Evolutionary conservation across 2,113 vertebrate species (phyloP), one percentile per base, ranked within the genome.

Genomic region (Apistogramma diplotaenia): DNA sequence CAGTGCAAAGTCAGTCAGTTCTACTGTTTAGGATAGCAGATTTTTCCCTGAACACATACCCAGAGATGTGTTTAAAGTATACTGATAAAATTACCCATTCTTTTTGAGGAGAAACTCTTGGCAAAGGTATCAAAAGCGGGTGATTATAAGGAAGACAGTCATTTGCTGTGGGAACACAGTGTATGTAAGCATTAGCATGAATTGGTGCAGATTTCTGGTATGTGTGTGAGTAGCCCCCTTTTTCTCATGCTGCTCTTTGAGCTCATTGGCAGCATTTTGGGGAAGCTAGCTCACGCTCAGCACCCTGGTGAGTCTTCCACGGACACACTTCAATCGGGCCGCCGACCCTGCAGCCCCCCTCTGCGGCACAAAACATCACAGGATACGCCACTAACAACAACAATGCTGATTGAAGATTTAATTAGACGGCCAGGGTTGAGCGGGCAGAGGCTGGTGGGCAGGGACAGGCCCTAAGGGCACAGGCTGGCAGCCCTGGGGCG

Each of bases 341-440:
- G 92, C 88, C 25, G 60, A 83, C 91, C 92, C 86, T 86, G 59
- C 82, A 35, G 80, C 89, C 89, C 92, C 92, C 83, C 72, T 82
- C 85, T 79, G 89, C 84, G 91, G 82, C 74, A 75, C 82, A 29
- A 73, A 75, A 92, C 93, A 93, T 92, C 89, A 93, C 89, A 91
- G 91, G 89, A 87, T 81, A 81, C 82, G 86, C 89, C 90, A 85
- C 87, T 90, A 90, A 93, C 91, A 87, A 93, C 90, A 90, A 91
- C 88, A 89, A 90, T 87, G 89, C 92, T 82, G 91, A 93, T 92
- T 93, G 91, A 94, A 90, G 87, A 90, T 92, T 94, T 94, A 94
- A 94, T 95, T 94, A 93, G 93, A 93, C 83, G 87, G 77, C 91
- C 89, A 85, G 91, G 85, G 87, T 92, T 85, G 81, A 93, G 89